Percentiles rank a stretch among this genome's conserved stretches.
phyloP scores from a whole-genome alignment of 2,113 vertebrate species.

The Callaeas wilsoni region DNA sequence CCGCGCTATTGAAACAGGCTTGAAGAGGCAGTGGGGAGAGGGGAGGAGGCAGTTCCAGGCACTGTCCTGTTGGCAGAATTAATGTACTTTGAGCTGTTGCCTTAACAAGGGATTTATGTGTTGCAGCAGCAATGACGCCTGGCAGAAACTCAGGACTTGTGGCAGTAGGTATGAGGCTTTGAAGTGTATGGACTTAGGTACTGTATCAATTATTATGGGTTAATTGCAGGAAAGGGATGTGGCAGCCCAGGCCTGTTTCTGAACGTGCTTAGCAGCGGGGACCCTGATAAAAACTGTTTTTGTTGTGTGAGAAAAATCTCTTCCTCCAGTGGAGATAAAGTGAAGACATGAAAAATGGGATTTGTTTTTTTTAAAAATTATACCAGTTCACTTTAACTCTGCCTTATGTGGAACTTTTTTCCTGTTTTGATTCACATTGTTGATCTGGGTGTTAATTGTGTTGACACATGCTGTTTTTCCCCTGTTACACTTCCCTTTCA shows the following conservation, averaged over 20 bases:
- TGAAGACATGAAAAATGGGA: background rate
- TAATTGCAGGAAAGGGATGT: background rate
- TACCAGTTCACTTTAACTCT: background rate
- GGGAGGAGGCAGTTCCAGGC: background rate
- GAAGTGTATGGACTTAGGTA: background rate
- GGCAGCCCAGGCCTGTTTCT: background rate
- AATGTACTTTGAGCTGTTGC: background rate
- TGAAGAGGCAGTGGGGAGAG: background rate
- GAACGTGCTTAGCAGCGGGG: fast-evolving
- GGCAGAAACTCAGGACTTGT: background rate
- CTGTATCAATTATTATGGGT: background rate
- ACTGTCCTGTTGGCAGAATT: background rate
- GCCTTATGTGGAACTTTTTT: background rate
- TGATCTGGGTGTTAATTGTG: background rate
- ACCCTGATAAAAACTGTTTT: background rate
- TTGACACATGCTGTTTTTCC: background rate
- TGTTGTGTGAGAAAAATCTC: background rate
- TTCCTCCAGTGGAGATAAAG: background rate
- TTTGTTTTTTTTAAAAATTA: background rate
- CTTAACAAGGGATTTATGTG: background rate
- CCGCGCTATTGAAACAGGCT: background rate
- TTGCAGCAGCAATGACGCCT: background rate
- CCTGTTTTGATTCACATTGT: background rate
- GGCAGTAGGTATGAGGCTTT: background rate
- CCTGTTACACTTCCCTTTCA: fast-evolving